These are phyloP conservation scores for Neodiprion lecontei DNA, from an alignment of 1,140 invertebrate genomes.

Conservation along the genomic window DNA sequence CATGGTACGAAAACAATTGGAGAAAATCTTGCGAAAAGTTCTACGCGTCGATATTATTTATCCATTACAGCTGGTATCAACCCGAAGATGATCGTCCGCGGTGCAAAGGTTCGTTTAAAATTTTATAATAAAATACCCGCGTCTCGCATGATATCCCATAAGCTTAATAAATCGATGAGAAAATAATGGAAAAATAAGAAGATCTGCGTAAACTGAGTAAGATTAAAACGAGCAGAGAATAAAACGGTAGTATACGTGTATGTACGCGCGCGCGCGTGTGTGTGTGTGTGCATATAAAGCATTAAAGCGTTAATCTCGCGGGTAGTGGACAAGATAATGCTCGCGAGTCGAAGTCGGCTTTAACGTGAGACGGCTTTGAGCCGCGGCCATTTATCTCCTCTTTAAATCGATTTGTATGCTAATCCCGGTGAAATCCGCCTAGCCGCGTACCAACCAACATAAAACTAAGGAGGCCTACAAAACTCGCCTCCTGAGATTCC, in stretches of 20 bases:
- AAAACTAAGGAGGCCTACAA: constrained; percentile 59
- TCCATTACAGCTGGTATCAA: too few relatives aligned
- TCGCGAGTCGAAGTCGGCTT: constrained; percentile 43
- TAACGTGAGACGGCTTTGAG: constrained; percentile 58
- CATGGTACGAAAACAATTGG: too few relatives aligned
- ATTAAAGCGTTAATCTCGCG: constrained; percentile 59
- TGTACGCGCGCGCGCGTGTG: constrained; percentile 27
- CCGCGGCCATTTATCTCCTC: constrained; percentile 60
- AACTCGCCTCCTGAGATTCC: constrained; percentile 59
- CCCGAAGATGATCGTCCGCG: too few relatives aligned
- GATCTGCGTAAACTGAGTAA: neutral
- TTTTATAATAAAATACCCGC: too few relatives aligned
- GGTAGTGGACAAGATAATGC: constrained; percentile 59
- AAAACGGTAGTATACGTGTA: neutral
- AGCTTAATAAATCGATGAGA: constrained; percentile 14
- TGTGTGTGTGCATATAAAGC: constrained; percentile 50
- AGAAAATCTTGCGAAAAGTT: too few relatives aligned
- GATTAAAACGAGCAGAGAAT: constrained; percentile 24
- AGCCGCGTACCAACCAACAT: constrained; percentile 42
- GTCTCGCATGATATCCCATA: neutral
- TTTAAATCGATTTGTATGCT: constrained; percentile 65
- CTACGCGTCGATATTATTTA: too few relatives aligned
- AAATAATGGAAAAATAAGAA: constrained; percentile 29
- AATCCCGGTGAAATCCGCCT: constrained; percentile 60
- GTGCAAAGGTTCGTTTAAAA: too few relatives aligned